phyloP scores from a whole-genome alignment of 30 jellyfish, hydroid and myxozoan genomes.

The Aurelia sp. region DNA sequence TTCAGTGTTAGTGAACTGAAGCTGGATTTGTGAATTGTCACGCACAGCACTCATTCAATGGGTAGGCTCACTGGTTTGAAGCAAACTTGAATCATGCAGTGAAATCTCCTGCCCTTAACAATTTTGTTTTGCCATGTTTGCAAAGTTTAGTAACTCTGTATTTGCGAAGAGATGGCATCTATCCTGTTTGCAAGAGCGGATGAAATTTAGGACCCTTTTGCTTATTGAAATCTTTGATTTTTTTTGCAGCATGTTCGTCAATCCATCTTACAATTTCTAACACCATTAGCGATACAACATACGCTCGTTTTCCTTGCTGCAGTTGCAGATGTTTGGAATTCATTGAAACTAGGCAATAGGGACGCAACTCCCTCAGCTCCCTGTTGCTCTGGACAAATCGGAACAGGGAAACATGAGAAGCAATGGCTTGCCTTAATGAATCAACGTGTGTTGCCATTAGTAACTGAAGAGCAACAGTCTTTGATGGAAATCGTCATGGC shows the following conservation, averaged over 20 bases:
- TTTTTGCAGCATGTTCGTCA: conserved; percentile 77
- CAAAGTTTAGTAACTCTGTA: too few species aligned
- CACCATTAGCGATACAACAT: conserved; percentile 96
- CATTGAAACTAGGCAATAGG: conserved; percentile 6
- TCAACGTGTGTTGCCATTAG: conserved; percentile 64
- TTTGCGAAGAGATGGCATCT: too few species aligned
- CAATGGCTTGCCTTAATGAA: conserved; percentile 80
- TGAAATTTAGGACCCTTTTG: neutral
- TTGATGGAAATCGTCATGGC: conserved; percentile 80
- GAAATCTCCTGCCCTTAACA: too few species aligned
- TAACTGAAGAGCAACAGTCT: conserved; percentile 67
- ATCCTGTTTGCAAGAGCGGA: neutral
- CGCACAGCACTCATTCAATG: too few species aligned
- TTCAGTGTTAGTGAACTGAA: too few species aligned
- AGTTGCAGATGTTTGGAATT: conserved; percentile 94
- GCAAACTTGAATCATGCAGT: too few species aligned
- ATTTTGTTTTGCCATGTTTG: too few species aligned
- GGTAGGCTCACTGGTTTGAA: too few species aligned
- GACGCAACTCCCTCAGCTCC: neutral
- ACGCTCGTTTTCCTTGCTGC: conserved; percentile 94
- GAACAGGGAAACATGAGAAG: conserved; percentile 45
- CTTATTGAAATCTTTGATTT: neutral
- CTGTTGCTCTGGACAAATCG: neutral
- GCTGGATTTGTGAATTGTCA: too few species aligned
- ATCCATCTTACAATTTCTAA: conserved; percentile 86